Conservation (phyloP, 2,888 invertebrate genomes). For the Ephialtes manifestator region DNA sequence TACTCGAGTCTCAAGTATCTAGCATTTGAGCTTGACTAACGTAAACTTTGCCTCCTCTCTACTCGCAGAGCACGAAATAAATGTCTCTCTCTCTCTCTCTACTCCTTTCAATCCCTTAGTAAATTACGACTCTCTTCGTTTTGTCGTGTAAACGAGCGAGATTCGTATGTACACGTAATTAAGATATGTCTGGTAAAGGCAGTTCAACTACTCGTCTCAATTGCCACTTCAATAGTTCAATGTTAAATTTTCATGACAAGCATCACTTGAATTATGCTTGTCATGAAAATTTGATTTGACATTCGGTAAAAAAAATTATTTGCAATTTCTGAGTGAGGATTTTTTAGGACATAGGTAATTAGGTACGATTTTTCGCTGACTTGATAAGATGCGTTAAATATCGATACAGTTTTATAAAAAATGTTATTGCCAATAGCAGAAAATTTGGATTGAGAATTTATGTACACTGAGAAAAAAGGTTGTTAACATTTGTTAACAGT, state of each 20-base stretch:
- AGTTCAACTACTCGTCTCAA: not conserved
- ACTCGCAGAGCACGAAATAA: too few relatives aligned
- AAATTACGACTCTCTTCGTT: slow-evolving; percentile 55
- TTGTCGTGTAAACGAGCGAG: slow-evolving; percentile 55
- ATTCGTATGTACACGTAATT: slow-evolving; percentile 40
- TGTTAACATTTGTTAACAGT: too few relatives aligned
- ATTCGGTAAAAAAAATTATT: too few relatives aligned
- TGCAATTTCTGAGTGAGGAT: not conserved
- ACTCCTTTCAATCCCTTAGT: slow-evolving; percentile 19
- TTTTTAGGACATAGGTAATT: not conserved
- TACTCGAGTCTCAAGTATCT: slow-evolving; percentile 59
- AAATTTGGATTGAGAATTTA: too few relatives aligned
- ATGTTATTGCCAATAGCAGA: not conserved
- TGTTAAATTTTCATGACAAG: not conserved
- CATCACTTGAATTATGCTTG: too few relatives aligned
- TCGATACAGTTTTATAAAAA: too few relatives aligned
- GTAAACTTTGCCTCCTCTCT: slow-evolving; percentile 47
- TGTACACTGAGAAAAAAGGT: too few relatives aligned
- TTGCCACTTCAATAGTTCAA: not conserved
- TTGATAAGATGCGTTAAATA: too few relatives aligned
- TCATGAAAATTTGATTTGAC: too few relatives aligned
- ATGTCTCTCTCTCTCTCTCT: slow-evolving; percentile 1
- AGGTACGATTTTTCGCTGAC: not conserved
- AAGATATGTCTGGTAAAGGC: not conserved
- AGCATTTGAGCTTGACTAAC: slow-evolving; percentile 53